Base-by-base conservation (phyloP, 2,888 invertebrate genomes). In the Mythimna vitellina region DNA sequence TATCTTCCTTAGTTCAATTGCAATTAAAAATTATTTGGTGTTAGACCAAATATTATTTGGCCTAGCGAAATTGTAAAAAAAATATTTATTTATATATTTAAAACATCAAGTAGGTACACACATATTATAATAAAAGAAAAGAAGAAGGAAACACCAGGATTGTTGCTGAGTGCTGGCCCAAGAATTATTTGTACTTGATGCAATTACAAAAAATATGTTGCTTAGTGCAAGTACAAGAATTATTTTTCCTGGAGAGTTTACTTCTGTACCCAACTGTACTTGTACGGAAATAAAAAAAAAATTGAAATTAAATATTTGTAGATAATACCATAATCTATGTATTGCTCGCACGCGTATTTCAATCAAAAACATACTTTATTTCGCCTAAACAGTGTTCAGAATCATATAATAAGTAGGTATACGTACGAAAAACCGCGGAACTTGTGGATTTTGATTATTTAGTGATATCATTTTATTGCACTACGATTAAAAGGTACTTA, bases 401-500 rank as follows among this genome's bases (percentile, higher is more conserved):
- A 51, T 51, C 20, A 51, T 20, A 49, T 20, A 49, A 8, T 46
- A 46, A 0, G 12, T 46, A 46, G 4, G 12, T 46, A 5, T 46
- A 46, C 0, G 17, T 17, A 56, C 9, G 7, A 22, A 49, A 64
- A 57, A 60, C 49, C 29, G 4, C 51, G 10, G 8, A 49, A 58
- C 22, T 70, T 32, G 14, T 49, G 56, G 53, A 42, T 77, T 57
- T 65, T 7, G 25, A n/a, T 42, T 29, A 49, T 42, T 32, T 32
- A 20, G 7, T 49, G 60, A 46, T 76, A 76, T 68, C 5, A 65
- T 70, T 76, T 81, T 78, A 78, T n/a, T 56, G 35, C 58, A 42
- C 29, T 17, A 29, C 6, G 70, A 76, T 66, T 66, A 81, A 17
- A 32, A 42, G 1, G 12, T 58, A 72, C 7, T 6, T 60, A 42